Percentiles rank a stretch among this genome's conserved stretches.
These are phyloP conservation scores for Chionodraco myersi DNA, from an alignment of 2,113 vertebrate species.

Conservation along the genomic window DNA sequence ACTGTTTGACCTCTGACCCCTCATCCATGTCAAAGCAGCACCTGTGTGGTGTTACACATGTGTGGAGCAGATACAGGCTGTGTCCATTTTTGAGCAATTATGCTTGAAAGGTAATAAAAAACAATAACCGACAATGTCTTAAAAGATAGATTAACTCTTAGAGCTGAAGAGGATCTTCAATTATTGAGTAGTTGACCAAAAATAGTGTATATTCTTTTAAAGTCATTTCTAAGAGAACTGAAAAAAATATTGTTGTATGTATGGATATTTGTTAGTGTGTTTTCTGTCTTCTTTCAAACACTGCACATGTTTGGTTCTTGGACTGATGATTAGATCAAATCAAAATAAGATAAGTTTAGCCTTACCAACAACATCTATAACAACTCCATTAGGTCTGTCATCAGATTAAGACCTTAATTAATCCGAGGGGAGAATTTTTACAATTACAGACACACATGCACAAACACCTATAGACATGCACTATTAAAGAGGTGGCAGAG, in stretches of 20 bases:
- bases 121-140: neutral
- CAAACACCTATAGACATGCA: too few species aligned
- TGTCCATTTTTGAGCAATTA: neutral
- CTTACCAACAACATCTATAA: neutral
- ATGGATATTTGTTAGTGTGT: neutral
- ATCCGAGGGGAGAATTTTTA: too few species aligned
- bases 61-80: neutral
- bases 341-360: too few species aligned
- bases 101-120: neutral
- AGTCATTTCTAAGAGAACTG: too few species aligned
- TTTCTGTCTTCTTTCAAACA: too few species aligned
- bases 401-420: too few species aligned
- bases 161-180: neutral
- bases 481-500: too few species aligned
- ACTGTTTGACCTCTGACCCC: constrained; percentile 45
- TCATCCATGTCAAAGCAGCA: constrained; percentile 32
- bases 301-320: neutral
- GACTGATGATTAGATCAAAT: neutral
- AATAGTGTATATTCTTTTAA: neutral
- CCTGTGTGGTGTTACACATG: constrained; percentile 4
- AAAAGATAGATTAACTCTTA: too few species aligned
- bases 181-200: neutral
- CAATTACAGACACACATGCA: too few species aligned
- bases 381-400: too few species aligned
- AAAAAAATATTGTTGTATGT: neutral